Conservation (phyloP, 2,888 invertebrate species). For the Polyommatus icarus region DNA sequence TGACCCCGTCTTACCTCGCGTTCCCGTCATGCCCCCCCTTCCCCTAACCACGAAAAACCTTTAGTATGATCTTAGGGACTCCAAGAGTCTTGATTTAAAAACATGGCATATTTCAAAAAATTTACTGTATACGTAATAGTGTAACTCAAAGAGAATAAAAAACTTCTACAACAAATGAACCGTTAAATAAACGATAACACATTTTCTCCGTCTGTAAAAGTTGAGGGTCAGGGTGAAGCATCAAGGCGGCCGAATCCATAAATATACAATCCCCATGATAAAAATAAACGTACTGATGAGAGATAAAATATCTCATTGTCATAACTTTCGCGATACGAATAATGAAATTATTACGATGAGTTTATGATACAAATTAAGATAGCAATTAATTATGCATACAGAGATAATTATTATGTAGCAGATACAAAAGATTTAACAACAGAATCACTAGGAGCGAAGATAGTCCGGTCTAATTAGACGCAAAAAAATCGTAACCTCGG, state of each 20-base stretch:
- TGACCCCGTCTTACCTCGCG: too few species aligned
- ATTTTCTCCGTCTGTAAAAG: slow-evolving; percentile 10
- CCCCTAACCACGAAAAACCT: too few species aligned
- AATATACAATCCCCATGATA: slow-evolving; percentile 21
- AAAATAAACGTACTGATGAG: slow-evolving; percentile 8
- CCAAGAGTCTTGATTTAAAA: too few species aligned
- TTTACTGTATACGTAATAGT: too few species aligned
- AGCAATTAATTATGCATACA: background rate
- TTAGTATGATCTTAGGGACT: too few species aligned
- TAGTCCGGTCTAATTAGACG: too few species aligned
- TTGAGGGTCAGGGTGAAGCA: slow-evolving; percentile 20
- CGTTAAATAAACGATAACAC: slow-evolving; percentile 12
- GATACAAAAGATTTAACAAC: background rate
- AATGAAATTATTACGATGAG: slow-evolving; percentile 29
- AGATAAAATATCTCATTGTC: slow-evolving; percentile 2
- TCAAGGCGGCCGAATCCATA: slow-evolving; percentile 16
- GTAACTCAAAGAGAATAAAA: background rate
- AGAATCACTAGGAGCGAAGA: background rate
- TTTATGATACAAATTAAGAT: slow-evolving; percentile 19
- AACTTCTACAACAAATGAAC: background rate
- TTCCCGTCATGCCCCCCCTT: too few species aligned
- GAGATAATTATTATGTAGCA: background rate
- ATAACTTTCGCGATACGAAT: background rate
- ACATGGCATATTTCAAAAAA: too few species aligned
- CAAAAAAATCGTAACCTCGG: too few species aligned